A percentile compares a stretch with the other conserved stretches of the same genome.
phyloP scores from a whole-genome alignment of 64 coral and sea anemone genomes.

The Orbicella faveolata region DNA sequence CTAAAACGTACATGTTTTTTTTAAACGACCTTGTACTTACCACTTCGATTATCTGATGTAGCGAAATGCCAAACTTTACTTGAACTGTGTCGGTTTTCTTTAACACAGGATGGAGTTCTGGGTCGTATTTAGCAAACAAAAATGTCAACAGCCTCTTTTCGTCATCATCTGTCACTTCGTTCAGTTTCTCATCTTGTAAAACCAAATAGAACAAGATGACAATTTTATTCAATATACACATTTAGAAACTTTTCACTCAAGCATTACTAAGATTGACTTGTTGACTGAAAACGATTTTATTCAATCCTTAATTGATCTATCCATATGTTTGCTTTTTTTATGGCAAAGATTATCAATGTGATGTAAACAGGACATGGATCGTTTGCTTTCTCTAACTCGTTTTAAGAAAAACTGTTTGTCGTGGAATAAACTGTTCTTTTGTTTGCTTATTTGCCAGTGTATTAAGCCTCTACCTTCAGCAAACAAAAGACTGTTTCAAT shows the following conservation, averaged over 20 bases:
- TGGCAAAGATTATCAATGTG: neutral
- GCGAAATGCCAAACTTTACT: conserved; percentile 64
- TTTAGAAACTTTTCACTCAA: neutral
- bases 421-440: neutral
- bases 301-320: neutral
- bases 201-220: neutral
- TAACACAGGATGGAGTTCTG: conserved; percentile 61
- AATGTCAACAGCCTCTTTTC: conserved; percentile 47
- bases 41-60: conserved; percentile 82
- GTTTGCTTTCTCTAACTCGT: neutral
- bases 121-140: conserved; percentile 44
- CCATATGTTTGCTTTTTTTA: neutral
- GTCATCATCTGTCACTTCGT: conserved; percentile 38
- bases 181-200: neutral
- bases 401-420: neutral
- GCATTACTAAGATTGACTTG: neutral
- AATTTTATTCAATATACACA: neutral
- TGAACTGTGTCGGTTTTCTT: conserved; percentile 61
- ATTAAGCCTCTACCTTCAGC: neutral
- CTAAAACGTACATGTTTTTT: neutral
- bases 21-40: conserved; percentile 16
- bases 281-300: neutral
- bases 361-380: neutral
- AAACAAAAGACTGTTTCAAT: neutral
- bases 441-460: neutral